Evolutionary conservation across 2,888 invertebrate genomes (phyloP), one percentile per base, ranked within the genome.

Genomic region (Acutogordius australiensis): DNA sequence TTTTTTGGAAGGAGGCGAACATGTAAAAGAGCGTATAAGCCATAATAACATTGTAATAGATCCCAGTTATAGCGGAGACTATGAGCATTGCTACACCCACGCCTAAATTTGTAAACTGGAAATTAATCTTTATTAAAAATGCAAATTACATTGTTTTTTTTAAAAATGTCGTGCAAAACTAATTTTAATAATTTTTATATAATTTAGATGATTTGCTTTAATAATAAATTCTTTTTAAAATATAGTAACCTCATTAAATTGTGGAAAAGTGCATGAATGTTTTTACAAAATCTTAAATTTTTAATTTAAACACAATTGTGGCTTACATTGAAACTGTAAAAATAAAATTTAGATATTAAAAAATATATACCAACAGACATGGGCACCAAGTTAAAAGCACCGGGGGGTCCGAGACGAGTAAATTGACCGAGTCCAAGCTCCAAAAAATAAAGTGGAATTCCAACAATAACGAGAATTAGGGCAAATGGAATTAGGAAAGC

Each of bases 11-110:
- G 8, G 51, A 51, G 23, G 51, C 51, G 23, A 51, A 51, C 18
- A 13, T 51, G 23, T 51, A 51, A 23, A n/a, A 51, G 4, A 51
- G 23, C 4, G 51, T 51, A 51, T n/a, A 23, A 21, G 23, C 51
- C 51, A 51, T 51, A n/a, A 51, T 51, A 51, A 51, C 51, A 23
- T 51, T 23, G 23, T 51, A 51, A 51, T 51, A 51, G 23, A 51
- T 51, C 18, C 18, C 51, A 4, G 23, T 23, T 13, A 4, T 51
- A 23, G 23, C 23, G 4, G 51, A 51, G 4, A 51, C 23, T 23
- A 51, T 13, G 4, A 51, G 26, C 51, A 21, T 8, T 4, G 51
- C 8, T n/a, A n/a, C 8, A 4, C 51, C 51, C 4, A 13, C 8
- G 13, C 51, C 51, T 51, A 37, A 37, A 13, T 13, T 37, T 13